A percentile compares a stretch with the other conserved stretches of the same genome.
phyloP scores from a whole-genome alignment of 2,113 vertebrate genomes.

The Zonotrichia leucophrys region DNA sequence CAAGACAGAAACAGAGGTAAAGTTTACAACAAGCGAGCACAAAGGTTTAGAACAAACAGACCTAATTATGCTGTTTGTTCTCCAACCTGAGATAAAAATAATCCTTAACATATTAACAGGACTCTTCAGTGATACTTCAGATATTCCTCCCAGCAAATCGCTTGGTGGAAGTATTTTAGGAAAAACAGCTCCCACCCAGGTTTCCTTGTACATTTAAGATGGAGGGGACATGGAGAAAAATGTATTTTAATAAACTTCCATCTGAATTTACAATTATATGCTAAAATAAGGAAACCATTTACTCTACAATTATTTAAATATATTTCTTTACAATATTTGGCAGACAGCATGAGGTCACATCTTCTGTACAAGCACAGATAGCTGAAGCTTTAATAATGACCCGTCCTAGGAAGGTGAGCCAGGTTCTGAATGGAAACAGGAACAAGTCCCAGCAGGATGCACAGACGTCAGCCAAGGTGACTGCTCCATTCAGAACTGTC shows the following conservation, averaged over 20 bases:
- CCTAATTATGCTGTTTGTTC: slow-evolving; percentile 25
- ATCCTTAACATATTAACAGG: neutral
- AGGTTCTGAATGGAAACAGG: neutral
- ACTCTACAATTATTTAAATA: neutral
- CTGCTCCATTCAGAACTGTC: neutral
- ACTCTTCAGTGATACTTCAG: neutral
- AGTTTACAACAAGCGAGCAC: neutral
- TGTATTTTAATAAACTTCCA: neutral
- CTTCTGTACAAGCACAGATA: neutral
- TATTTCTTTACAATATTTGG: neutral
- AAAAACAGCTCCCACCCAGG: neutral
- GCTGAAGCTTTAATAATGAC: neutral
- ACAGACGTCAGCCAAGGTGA: neutral
- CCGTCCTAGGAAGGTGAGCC: neutral
- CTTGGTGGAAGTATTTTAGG: neutral
- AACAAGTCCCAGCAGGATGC: neutral
- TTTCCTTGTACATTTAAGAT: neutral
- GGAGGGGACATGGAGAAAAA: neutral
- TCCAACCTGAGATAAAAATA: slow-evolving; percentile 21
- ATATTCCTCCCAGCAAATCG: neutral
- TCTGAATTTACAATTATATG: neutral
- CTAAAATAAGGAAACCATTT: neutral
- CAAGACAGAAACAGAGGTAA: neutral
- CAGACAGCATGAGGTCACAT: neutral
- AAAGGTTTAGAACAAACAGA: slow-evolving; percentile 8